These are phyloP conservation scores for Porites australiensis DNA, from an alignment of 64 coral and sea anemone genomes.

Conservation along the genomic window DNA sequence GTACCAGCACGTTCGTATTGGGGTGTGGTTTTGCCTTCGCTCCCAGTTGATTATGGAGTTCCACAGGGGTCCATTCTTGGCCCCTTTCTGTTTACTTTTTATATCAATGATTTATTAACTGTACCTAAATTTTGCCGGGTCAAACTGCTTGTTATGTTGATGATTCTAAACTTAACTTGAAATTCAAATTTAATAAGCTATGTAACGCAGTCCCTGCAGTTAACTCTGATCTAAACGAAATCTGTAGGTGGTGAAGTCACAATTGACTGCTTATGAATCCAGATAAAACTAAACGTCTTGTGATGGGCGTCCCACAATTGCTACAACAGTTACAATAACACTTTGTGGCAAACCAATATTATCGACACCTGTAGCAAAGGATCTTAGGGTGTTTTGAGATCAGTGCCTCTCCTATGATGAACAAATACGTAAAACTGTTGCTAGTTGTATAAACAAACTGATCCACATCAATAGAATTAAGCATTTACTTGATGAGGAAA, in stretches of 20 bases:
- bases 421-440: too few relatives aligned
- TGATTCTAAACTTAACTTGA: too few relatives aligned
- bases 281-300: neutral
- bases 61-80: too few relatives aligned
- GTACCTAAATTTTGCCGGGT: neutral
- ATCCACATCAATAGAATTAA: too few relatives aligned
- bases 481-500: neutral
- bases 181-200: neutral
- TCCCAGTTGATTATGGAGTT: too few relatives aligned
- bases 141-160: neutral
- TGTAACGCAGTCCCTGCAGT: neutral
- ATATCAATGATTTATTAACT: too few relatives aligned
- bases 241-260: neutral
- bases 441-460: too few relatives aligned
- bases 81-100: too few relatives aligned
- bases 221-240: neutral
- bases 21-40: too few relatives aligned
- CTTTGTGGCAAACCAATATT: neutral
- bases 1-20: too few relatives aligned
- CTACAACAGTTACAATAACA: constrained; percentile 8
- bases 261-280: neutral
- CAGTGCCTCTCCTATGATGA: neutral
- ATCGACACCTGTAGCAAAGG: neutral
- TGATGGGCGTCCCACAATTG: neutral
- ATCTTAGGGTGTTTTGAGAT: constrained; percentile 8